Evolutionary conservation across 2,113 vertebrate species (phyloP), one percentile per base, ranked within the genome.

Genomic region (Oryzias curvinotus): DNA sequence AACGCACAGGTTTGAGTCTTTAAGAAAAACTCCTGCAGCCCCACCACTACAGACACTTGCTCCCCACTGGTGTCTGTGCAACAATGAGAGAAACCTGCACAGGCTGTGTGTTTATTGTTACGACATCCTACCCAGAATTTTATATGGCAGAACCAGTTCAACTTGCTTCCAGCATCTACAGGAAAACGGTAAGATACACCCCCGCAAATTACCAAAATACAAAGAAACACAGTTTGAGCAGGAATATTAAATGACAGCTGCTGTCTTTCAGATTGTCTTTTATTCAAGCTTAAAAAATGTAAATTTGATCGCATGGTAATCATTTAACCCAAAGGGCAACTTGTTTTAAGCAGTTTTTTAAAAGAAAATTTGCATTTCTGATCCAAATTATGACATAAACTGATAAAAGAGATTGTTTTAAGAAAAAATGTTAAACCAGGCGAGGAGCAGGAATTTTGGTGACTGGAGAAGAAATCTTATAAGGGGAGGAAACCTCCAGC

Each of bases 111-210:
- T 80, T 76, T 63, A 62, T 62, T 55, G 36, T 18, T 68, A 70
- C 36, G 19, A 70, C 73, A 74, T 77, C 65, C 75, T 85, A 62
- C 69, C 57, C 44, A 73, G 77, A 81, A 36, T 36, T 72, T 73
- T 41, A 1, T 8, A 57, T 67, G 43, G 53, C 62, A 51, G 8
- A 59, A 89, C 90, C 69, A 52, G 90, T 88, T 62, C 7, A 47
- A 86, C 90, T 78, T 63, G 90, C 41, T 90, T 61, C 3, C 15
- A 60, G 52, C 44, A 44, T 41, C 15, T 25, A 30, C 15, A 42
- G 1, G 3, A 50, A 71, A 57, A 17, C 28, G 25, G 4, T 41
- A 17, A 16, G 47, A 17, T 45, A 48, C 60, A 28, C 19, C 26
- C 36, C 7, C 21, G 17, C 36, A 67, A 49, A 73, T 64, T 68